Base-by-base conservation (phyloP, 2,113 vertebrate genomes). In the Microtus montanus region DNA sequence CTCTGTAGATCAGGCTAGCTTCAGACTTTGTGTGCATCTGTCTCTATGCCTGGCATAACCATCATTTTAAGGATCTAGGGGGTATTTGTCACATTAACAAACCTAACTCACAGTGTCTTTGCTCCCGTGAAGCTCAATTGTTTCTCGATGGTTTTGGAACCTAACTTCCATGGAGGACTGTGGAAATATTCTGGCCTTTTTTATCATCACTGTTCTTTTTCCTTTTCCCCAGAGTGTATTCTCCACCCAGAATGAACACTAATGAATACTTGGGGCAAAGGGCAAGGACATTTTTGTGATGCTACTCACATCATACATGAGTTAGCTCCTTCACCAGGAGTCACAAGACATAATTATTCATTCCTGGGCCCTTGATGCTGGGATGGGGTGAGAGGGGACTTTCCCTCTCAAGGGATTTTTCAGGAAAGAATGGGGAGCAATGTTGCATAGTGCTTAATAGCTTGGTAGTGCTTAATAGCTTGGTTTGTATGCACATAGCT, bases 261-360 rank as follows among this genome's bases (percentile, higher is more conserved):
- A 88, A 89, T 66, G 77, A 97, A 90, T 87, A 70, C 64, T 88
- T 91, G 49, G 83, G 79, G n/a, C 93, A 89, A 93, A 89, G 68
- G 47, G 28, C 68, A 91, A 87, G 78, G 78, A 80, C 54, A 52
- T 95, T 91, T 96, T 94, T 95, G 70, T 83, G 75, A 73, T 78
- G 77, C 77, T 84, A n/a, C 41, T 96, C 35, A 66, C 52, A 20
- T 79, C 89, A 63, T 44, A 79, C 28, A 30, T 47, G 64, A 41
- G 24, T 89, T 87, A 64, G 47, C n/a, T 87, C 15, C 49, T 54
- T 95, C 26, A 33, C 10, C 10, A 54, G 63, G n/a, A 87, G 77
- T 84, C 80, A 61, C 30, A 7, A 61, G 33, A 49, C 49, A 80
- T 49, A 78, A 80, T 87, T 95, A 52, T 38, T 84, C 82, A 84